Evolutionary conservation across 2,113 vertebrate genomes (phyloP), one percentile per base, ranked within the genome.

Genomic region (Amazona guildingii): DNA sequence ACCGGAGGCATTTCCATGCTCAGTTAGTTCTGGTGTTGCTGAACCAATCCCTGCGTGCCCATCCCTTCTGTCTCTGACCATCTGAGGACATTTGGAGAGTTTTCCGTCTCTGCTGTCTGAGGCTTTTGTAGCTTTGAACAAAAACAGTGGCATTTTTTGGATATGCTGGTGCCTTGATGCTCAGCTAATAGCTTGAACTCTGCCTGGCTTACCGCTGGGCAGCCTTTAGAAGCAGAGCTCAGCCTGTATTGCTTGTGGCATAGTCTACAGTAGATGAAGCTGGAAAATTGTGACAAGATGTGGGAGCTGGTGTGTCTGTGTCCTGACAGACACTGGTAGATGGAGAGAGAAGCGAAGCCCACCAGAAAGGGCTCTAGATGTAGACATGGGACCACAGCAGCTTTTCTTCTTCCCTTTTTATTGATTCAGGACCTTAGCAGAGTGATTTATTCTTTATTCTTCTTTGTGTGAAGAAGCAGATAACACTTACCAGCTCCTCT

Each of bases 151-250:
- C 11, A 7, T 37, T 63, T 70, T 64, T 51, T 39, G 3, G 46
- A 4, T 55, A 37, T 74, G 17, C 73, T 87, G 43, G 75, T 94
- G 83, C 70, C 73, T 88, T 72, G 68, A 86, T 86, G 75, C 51
- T 93, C 94, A 90, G 67, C 94, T 89, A 61, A 55, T 88, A 88
- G 17, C 61, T 73, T 90, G 95, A 91, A 44, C 88, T 88, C 2
- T 31, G 75, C 21, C 52, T 74, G 44, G 31, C 49, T 86, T 41
- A 4, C 46, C 23, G 1, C 73, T 39, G 33, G 78, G 82, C 80
- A 86, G 88, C 69, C 94, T 93, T 88, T 95, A 72, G 64, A 62
- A 79, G 73, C 39, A 62, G 28, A 78, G 77, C 78, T 96, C 70
- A 75, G 54, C 16, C 94, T 41, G 0, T 19, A 4, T 44, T n/a